phyloP scores from a whole-genome alignment of 2,888 invertebrate species.

The Cosmia trapezina region DNA sequence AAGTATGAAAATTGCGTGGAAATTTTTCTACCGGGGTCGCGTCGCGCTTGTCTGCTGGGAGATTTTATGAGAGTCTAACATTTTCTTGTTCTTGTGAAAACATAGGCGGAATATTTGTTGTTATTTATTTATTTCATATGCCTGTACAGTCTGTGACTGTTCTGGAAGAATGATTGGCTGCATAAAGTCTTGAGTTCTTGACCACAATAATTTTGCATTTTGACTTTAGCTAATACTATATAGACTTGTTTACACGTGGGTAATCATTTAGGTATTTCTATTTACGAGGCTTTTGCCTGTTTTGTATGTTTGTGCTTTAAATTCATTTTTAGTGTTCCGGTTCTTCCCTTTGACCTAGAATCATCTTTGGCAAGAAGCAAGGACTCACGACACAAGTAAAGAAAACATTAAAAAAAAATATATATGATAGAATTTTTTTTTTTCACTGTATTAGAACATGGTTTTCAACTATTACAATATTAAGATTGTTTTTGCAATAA shows the following conservation, averaged over 20 bases:
- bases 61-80: not conserved
- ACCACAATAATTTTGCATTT: not conserved
- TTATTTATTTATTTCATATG: not conserved
- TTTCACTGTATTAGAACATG: too few species aligned
- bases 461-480: too few species aligned
- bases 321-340: too few species aligned
- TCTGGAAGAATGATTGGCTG: not conserved
- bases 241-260: not conserved
- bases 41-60: not conserved
- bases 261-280: not conserved
- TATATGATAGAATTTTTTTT: too few species aligned
- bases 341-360: too few species aligned
- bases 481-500: too few species aligned
- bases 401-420: too few species aligned
- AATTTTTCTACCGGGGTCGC: not conserved
- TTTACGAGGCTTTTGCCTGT: too few species aligned
- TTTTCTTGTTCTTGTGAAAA: slow-evolving; percentile 29
- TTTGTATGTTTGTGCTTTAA: too few species aligned
- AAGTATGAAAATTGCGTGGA: not conserved
- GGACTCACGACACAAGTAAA: too few species aligned
- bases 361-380: too few species aligned
- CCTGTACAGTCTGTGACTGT: not conserved
- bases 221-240: too few species aligned
- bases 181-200: not conserved
- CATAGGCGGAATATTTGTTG: not conserved